Evolutionary conservation across 30 jellyfish, hydroid and myxozoan species (phyloP).

Genomic region (Aurelia coerulea): DNA sequence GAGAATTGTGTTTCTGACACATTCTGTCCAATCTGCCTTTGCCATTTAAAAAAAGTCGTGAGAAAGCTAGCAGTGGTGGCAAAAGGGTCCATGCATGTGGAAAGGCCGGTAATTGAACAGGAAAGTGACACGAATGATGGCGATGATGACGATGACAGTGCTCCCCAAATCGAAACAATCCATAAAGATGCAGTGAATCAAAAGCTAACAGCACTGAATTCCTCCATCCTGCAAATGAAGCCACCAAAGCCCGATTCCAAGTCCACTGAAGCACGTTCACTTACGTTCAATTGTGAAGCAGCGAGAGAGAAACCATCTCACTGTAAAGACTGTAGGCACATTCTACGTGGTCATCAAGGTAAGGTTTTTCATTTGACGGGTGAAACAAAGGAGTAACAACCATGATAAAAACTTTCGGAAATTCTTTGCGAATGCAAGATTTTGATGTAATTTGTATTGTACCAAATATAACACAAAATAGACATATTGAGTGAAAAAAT

Average conservation of each 20-base stretch:
- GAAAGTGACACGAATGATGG: neutral
- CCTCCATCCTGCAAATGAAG: neutral
- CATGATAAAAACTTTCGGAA: no score
- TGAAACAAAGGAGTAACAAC: no score
- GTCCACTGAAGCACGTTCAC: neutral
- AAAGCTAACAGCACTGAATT: neutral
- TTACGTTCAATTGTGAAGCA: neutral
- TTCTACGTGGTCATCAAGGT: neutral
- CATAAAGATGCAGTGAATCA: neutral
- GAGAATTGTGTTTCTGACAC: neutral
- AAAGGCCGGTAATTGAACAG: neutral
- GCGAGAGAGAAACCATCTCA: neutral
- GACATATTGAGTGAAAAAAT: no score
- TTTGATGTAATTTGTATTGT: no score
- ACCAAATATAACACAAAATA: no score
- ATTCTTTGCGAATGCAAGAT: no score
- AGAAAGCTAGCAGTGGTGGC: neutral
- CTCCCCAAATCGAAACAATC: constrained; percentile 9
- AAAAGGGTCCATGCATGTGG: neutral
- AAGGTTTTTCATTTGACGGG: no score
- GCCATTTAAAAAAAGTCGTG: neutral
- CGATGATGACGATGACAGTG: constrained; percentile 1
- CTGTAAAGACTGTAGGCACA: constrained; percentile 5
- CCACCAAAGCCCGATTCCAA: neutral
- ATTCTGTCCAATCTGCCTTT: constrained; percentile 8